Evolutionary conservation across 2,113 vertebrate genomes (phyloP).

Genomic region (Marmota monax): DNA sequence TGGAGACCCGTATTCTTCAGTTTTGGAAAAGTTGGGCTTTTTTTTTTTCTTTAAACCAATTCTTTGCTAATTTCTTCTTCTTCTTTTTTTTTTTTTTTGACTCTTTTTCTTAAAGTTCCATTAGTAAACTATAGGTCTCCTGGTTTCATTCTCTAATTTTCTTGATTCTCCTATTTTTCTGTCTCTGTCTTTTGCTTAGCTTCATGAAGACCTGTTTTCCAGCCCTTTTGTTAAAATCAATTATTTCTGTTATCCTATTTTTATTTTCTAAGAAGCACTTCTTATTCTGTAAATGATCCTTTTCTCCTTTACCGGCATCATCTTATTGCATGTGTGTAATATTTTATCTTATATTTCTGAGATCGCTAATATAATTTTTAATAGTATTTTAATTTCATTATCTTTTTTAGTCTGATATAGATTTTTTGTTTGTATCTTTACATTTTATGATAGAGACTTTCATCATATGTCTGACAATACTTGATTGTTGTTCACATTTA

Average conservation of each 20-base stretch:
- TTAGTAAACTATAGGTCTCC: background rate
- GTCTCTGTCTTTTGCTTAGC: background rate
- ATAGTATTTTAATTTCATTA: background rate
- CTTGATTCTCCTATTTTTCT: background rate
- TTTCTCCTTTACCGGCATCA: background rate
- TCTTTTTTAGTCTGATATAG: background rate
- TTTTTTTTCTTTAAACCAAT: background rate
- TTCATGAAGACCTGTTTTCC: background rate
- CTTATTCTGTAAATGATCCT: background rate
- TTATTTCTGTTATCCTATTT: background rate
- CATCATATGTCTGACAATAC: background rate
- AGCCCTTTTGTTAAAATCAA: background rate
- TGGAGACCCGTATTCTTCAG: background rate
- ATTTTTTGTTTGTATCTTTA: background rate
- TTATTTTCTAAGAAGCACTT: conserved; percentile 35
- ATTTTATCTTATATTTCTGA: conserved; percentile 30
- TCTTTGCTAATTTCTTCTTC: background rate
- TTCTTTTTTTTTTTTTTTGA: background rate
- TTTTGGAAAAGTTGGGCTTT: background rate
- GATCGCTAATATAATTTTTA: background rate
- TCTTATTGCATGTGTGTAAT: conserved; percentile 10
- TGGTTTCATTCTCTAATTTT: background rate
- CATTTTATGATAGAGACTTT: background rate
- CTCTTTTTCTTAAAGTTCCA: background rate
- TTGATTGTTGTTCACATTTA: background rate